Conservation (phyloP, 2,113 vertebrate species). For the Microtus oregoni region DNA sequence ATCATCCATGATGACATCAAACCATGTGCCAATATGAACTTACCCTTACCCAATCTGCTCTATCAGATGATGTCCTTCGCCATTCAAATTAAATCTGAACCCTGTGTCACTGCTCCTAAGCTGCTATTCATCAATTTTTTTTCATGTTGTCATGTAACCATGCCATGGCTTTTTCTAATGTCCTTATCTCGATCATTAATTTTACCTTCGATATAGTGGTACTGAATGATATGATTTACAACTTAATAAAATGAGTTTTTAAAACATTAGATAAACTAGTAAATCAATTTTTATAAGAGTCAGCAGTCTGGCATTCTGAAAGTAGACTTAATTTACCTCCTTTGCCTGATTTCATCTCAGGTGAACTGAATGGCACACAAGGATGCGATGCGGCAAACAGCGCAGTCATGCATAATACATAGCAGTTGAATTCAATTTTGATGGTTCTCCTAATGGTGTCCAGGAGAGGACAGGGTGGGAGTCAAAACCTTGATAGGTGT, state of each 20-base stretch:
- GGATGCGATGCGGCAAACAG: conserved; percentile 16
- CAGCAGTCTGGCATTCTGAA: conserved; percentile 69
- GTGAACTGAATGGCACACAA: conserved; percentile 69
- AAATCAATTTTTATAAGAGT: conserved; percentile 76
- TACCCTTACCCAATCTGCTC: conserved; percentile 44
- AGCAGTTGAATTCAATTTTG: conserved; percentile 45
- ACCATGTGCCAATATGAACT: conserved; percentile 55
- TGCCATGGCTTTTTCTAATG: conserved; percentile 68
- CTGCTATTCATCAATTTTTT: conserved; percentile 46
- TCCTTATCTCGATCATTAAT: conserved; percentile 73
- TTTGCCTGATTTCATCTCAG: conserved; percentile 78
- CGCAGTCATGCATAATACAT: conserved; percentile 61
- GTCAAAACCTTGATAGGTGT: conserved; percentile 8
- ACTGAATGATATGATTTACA: conserved; percentile 74
- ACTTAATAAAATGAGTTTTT: conserved; percentile 76
- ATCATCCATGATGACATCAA: conserved; percentile 71
- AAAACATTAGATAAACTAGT: conserved; percentile 78
- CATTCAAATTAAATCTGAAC: conserved; percentile 75
- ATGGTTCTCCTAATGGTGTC: conserved; percentile 62
- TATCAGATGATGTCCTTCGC: conserved; percentile 60
- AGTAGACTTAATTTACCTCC: conserved; percentile 71
- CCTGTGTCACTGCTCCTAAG: conserved; percentile 59
- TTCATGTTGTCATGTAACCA: conserved; percentile 55
- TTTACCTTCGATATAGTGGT: conserved; percentile 72
- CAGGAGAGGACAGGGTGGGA: conserved; percentile 24